Base-by-base conservation (phyloP, 1,140 invertebrate genomes). In the Pantala flavescens region DNA sequence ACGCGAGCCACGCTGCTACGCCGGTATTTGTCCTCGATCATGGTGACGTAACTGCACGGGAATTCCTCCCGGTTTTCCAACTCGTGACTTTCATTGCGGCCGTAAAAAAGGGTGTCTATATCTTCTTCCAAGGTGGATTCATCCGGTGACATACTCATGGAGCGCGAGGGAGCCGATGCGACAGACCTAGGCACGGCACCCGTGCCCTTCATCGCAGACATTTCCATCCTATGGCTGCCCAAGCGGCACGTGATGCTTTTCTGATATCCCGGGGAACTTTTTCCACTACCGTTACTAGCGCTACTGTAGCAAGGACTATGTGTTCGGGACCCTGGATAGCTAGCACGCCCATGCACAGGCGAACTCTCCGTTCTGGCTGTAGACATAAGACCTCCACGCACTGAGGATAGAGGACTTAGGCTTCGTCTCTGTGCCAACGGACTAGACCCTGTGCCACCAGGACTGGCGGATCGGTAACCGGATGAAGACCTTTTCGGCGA, bases 51-150 rank as follows among this genome's bases (percentile, higher is more conserved):
- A 74, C 78, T 79, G 70, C 78, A 78, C 0, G 80, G 77, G 70
- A 78, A 75, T 16, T 79, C 78, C 49, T 24, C 43, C 43, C 28
- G 12, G 71, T 42, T 72, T 28, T 74, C 24, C 77, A 76, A 24
- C 71, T 75, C 49, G n/a, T 21, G 49, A 63, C 14, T 7, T 24
- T 75, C 74, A 23, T 23, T 43, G 14, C 74, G 74, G 19, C 81
- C 82, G 75, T 82, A 81, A 19, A 82, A 74, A 16, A 82, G 76
- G 1, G 78, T 78, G 76, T 83, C 82, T 23, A 83, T 82, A 73
- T 82, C 82, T 75, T 79, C 80, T 74, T 83, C 82, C 23, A 81
- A 49, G 0, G 76, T 72, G 23, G 77, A 12, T 21, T 63, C 49
- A 63, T 63, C 49, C n/a, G 49, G 49, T 73, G 75, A 10, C 71